Evolutionary conservation across 1,140 invertebrate genomes (phyloP).

Genomic region (Drosophila fuyamai): DNA sequence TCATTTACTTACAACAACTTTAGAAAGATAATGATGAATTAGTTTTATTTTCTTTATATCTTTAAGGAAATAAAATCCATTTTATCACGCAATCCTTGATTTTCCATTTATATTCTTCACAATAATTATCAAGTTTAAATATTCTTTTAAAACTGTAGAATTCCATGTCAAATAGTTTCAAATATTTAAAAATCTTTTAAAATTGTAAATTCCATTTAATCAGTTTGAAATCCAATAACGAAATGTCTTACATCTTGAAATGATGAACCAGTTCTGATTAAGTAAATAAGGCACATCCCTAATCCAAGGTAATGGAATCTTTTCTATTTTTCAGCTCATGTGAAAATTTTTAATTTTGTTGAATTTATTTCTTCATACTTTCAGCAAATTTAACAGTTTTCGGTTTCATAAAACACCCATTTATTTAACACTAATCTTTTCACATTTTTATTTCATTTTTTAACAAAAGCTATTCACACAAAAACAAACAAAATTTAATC

Average conservation of each 20-base stretch:
- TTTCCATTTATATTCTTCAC: no score
- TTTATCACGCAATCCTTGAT: constrained; percentile 13
- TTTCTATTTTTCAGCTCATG: constrained; percentile 24
- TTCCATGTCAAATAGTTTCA: neutral
- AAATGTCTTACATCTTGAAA: constrained; percentile 25
- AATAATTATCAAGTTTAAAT: no score
- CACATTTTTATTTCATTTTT: constrained; percentile 64
- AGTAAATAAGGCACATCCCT: constrained; percentile 8
- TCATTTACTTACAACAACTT: neutral
- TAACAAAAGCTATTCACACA: constrained; percentile 53
- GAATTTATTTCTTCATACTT: constrained; percentile 1
- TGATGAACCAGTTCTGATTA: constrained; percentile 62
- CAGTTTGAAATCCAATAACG: neutral
- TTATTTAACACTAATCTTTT: constrained; percentile 65
- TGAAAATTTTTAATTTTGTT: constrained; percentile 48
- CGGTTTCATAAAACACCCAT: constrained; percentile 13
- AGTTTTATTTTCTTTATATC: neutral
- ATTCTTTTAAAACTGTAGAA: neutral
- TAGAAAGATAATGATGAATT: constrained; percentile 12
- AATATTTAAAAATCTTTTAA: no score
- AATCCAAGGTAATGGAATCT: constrained; percentile 34
- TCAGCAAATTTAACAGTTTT: constrained; percentile 50
- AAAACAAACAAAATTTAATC: constrained; percentile 53
- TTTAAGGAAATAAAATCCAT: constrained; percentile 10
- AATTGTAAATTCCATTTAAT: neutral